phyloP scores from a whole-genome alignment of 2,888 invertebrate species.

The Acleris holmiana region DNA sequence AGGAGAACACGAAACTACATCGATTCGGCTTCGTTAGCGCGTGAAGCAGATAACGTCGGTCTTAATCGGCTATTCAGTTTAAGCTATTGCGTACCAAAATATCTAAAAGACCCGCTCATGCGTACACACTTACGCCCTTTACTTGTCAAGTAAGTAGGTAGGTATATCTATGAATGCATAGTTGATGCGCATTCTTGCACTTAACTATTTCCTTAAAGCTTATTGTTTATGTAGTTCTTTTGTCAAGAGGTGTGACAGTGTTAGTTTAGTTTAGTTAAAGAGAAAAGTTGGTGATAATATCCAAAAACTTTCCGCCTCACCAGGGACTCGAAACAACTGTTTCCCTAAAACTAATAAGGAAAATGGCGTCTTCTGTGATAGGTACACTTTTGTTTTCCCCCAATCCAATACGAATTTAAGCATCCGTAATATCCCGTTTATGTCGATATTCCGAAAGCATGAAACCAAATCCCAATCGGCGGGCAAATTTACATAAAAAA shows the following conservation, averaged over 20 bases:
- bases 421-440: constrained; percentile 28
- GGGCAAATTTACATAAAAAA: constrained; percentile 60
- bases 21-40: constrained; percentile 44
- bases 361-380: constrained; percentile 12
- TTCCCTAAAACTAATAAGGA: constrained; percentile 23
- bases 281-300: constrained; percentile 3
- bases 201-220: neutral
- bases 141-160: neutral
- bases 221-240: constrained; percentile 1
- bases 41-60: constrained; percentile 51
- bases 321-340: constrained; percentile 11
- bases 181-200: constrained; percentile 8
- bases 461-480: constrained; percentile 41
- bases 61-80: constrained; percentile 44
- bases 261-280: neutral
- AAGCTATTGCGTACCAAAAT: constrained; percentile 11
- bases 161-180: constrained; percentile 4
- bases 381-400: constrained; percentile 15
- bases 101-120: constrained; percentile 3
- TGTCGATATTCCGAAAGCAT: constrained; percentile 39
- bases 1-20: constrained; percentile 26
- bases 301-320: constrained; percentile 1
- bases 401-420: constrained; percentile 26
- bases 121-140: constrained; percentile 18
- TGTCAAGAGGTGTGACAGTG: neutral